Conservation (phyloP, 2,888 invertebrate genomes). For the Linnaemya tessellans region DNA sequence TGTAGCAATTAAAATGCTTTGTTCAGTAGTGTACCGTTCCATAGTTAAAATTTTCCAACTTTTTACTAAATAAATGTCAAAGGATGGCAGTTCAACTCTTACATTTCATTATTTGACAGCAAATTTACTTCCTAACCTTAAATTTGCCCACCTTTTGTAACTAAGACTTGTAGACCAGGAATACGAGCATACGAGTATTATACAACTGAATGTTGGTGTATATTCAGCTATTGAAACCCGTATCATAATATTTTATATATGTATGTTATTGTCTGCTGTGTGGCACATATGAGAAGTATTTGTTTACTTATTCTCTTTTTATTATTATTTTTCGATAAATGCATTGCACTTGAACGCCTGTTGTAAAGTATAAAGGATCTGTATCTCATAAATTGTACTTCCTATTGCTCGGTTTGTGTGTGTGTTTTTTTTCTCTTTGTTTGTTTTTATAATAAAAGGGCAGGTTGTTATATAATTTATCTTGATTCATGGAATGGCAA, state of each 20-base stretch:
- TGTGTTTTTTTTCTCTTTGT: too few relatives aligned
- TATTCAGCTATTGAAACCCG: background rate
- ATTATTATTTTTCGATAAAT: background rate
- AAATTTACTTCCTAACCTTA: too few relatives aligned
- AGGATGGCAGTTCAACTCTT: too few relatives aligned
- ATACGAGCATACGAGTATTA: too few relatives aligned
- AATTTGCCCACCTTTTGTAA: too few relatives aligned
- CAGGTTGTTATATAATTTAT: background rate
- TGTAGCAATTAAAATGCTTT: too few relatives aligned
- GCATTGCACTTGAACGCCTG: background rate
- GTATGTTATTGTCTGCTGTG: background rate
- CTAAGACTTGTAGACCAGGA: too few relatives aligned
- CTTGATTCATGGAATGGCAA: background rate
- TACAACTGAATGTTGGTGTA: background rate
- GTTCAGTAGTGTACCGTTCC: too few relatives aligned
- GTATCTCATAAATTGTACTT: constrained; percentile 9
- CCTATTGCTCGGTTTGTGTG: background rate
- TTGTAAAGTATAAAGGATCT: constrained; percentile 3
- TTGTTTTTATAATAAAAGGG: background rate
- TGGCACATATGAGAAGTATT: background rate
- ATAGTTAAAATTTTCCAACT: too few relatives aligned
- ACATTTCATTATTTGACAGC: too few relatives aligned
- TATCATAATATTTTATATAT: background rate
- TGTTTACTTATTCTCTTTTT: background rate
- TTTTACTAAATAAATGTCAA: too few relatives aligned